Conservation (phyloP, 2,797 vertebrate genomes). For the Florisuga fusca region DNA sequence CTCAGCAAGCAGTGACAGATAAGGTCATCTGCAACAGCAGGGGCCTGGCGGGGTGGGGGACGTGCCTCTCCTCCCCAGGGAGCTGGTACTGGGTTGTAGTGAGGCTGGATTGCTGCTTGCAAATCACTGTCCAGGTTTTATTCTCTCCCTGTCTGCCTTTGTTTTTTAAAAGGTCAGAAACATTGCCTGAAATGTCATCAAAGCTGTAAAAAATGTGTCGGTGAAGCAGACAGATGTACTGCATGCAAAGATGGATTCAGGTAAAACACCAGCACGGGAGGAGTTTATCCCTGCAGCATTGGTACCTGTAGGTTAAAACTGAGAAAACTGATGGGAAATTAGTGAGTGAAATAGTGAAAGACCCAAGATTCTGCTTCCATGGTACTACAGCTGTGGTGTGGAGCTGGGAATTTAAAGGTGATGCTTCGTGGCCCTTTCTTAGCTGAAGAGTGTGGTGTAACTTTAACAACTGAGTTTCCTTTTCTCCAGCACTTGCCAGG, state of each 20-base stretch:
- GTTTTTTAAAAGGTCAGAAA: constrained; percentile 83
- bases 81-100: not conserved
- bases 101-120: not conserved
- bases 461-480: not conserved
- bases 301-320: not conserved
- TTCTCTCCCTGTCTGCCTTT: not conserved
- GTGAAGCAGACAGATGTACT: constrained; percentile 84
- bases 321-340: not conserved
- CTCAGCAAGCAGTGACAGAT: not conserved
- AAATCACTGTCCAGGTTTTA: not conserved
- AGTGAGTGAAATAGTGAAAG: not conserved
- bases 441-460: not conserved
- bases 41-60: not conserved
- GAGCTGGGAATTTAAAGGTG: not conserved
- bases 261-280: constrained; percentile 61
- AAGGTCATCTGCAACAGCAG: constrained; percentile 13
- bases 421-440: not conserved
- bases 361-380: not conserved
- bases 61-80: not conserved
- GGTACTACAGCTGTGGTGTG: not conserved
- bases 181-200: constrained; percentile 87
- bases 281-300: not conserved
- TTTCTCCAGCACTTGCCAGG: not conserved
- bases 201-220: constrained; percentile 85
- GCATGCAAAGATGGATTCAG: constrained; percentile 89